Base-by-base conservation (phyloP, 1,140 invertebrate species). In the Trichoplusia ni region DNA sequence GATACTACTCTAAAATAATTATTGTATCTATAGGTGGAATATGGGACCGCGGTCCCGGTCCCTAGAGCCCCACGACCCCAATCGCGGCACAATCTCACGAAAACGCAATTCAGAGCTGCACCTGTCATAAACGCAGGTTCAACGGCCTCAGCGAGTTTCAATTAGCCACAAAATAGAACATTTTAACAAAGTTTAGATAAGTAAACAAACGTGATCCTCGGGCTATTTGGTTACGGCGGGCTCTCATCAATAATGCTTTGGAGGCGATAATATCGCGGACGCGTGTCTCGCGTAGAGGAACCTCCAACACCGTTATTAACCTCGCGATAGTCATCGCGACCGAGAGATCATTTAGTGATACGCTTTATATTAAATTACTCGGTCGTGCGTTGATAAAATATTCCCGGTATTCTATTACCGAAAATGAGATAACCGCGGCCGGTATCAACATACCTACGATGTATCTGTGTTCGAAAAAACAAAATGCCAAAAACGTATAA, bases 291-390 rank as follows among this genome's bases (percentile, higher is more conserved):
- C 73, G 77, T 74, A 75, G 82, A 83, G 65, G 76, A 79, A 82
- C 84, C 73, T 72, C 85, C 75, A 80, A 90, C 85, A 84, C 85
- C 82, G 85, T 88, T 88, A 90, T 90, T 90, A 90, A 86, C 75
- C 81, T 68, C 58, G 51, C 73, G 87, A 90, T 89, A 90, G 67
- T 82, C 75, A 90, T 90, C 87, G 73, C 77, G 54, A 75, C 77
- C 71, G 65, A 75, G 82, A 89, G 84, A 89, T 87, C 83, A 86
- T 86, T 87, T 86, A 87, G 83, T 87, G 86, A 90, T 90, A 90
- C 83, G 83, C 81, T 89, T 90, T 87, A 90, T 90, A 90, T 90
- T 90, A 90, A 90, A 90, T 90, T 90, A 90, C 87, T 86, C 80
- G 84, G 83, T 86, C 86, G 82, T 89, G 86, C 81, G 75, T 78